Evolutionary conservation across 2,888 invertebrate genomes (phyloP).

Genomic region (Pecten maximus): DNA sequence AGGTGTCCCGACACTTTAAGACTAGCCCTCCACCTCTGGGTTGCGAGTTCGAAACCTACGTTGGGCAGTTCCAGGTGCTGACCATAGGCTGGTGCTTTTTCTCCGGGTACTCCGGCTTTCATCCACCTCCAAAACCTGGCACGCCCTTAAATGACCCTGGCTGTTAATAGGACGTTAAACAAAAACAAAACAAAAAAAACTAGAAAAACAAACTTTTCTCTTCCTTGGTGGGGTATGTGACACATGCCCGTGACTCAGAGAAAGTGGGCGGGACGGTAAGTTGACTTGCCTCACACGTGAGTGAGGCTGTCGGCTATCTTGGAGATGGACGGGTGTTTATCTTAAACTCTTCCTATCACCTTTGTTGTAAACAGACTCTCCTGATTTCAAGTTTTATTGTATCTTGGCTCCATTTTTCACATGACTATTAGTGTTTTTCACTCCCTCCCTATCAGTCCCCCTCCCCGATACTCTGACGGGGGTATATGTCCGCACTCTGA

Average conservation of each 20-base stretch:
- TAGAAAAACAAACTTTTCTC: no score
- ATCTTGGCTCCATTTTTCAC: neutral
- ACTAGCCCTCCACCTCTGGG: no score
- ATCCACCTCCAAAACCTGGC: no score
- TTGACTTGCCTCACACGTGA: neutral
- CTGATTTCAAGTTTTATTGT: slow-evolving; percentile 13
- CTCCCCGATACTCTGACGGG: neutral
- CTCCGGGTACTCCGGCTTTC: no score
- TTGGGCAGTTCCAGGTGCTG: no score
- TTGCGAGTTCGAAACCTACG: no score
- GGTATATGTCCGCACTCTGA: slow-evolving; percentile 22
- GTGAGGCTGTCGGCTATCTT: neutral
- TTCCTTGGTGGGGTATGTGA: neutral
- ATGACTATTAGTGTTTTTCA: neutral
- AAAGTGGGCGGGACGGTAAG: neutral
- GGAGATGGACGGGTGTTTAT: slow-evolving; percentile 31
- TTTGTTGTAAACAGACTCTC: neutral
- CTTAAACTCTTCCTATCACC: neutral
- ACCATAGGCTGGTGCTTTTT: no score
- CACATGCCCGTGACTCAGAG: slow-evolving; percentile 19
- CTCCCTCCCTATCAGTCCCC: neutral
- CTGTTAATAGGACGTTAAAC: no score
- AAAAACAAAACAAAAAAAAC: no score
- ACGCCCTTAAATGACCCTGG: no score
- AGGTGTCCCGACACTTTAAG: no score